These are phyloP conservation scores for Piezodorus guildinii DNA, from an alignment of 1,140 invertebrate species.

Conservation along the genomic window DNA sequence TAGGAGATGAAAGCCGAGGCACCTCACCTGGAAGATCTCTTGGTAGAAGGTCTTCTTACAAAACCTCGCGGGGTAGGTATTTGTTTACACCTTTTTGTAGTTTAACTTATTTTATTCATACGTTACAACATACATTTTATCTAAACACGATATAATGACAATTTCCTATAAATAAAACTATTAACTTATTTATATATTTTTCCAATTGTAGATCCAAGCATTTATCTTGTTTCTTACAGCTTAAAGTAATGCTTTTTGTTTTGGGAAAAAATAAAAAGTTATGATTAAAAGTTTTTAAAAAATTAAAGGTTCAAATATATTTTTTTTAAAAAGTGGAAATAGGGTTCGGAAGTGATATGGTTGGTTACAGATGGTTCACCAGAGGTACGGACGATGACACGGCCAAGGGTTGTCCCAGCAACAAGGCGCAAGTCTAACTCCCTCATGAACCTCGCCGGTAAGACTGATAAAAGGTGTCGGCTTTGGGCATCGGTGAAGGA, in stretches of 20 bases:
- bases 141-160: no score
- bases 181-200: no score
- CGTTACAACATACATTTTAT: background rate
- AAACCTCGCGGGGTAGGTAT: conserved; percentile 66
- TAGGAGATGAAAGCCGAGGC: conserved; percentile 58
- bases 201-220: no score
- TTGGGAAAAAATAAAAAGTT: no score
- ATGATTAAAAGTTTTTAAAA: no score
- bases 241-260: no score
- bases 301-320: background rate
- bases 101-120: background rate
- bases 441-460: conserved; percentile 88
- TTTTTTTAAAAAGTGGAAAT: background rate
- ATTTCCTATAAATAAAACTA: no score
- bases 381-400: conserved; percentile 31
- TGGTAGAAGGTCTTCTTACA: conserved; percentile 69
- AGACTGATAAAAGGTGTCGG: conserved; percentile 36
- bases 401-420: conserved; percentile 68
- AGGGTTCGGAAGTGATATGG: conserved; percentile 1
- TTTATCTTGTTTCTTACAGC: no score
- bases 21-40: conserved; percentile 56
- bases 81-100: background rate
- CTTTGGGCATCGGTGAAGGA: conserved; percentile 4
- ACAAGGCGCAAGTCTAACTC: conserved; percentile 75
- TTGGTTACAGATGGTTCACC: conserved; percentile 46